Conservation (phyloP, 2,113 vertebrate species). For the Athene noctua region DNA sequence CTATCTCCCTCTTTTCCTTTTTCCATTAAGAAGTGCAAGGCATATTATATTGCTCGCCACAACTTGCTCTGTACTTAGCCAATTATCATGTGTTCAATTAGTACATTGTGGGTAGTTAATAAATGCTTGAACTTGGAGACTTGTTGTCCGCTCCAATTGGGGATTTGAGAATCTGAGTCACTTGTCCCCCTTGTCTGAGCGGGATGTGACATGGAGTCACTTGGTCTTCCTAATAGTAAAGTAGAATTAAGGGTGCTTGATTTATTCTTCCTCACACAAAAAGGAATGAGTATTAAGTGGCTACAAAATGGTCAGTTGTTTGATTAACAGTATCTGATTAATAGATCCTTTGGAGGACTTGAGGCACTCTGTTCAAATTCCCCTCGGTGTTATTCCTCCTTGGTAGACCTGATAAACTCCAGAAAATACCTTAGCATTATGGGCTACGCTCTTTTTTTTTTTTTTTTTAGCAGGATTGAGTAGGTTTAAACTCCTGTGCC, state of each 20-base stretch:
- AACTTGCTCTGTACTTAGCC: too few relatives aligned
- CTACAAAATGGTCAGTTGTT: background rate
- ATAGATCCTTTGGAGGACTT: background rate
- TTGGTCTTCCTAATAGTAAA: background rate
- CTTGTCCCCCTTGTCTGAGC: too few relatives aligned
- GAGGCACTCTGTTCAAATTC: background rate
- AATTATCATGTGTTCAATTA: too few relatives aligned
- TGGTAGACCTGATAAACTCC: background rate
- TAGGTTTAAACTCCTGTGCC: background rate
- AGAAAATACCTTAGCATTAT: background rate
- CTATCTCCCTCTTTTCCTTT: too few relatives aligned
- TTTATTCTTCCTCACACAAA: background rate
- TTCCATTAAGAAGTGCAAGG: too few relatives aligned
- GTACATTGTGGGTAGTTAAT: too few relatives aligned
- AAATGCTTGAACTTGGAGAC: too few relatives aligned
- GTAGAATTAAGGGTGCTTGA: background rate
- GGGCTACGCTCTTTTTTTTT: rapidly evolving
- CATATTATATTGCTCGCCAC: too few relatives aligned
- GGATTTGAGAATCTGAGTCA: too few relatives aligned
- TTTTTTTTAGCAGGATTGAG: background rate
- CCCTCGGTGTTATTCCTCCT: background rate
- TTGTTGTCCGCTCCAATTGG: too few relatives aligned
- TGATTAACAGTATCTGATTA: background rate
- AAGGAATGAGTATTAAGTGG: background rate
- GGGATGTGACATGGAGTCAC: too few relatives aligned